Evolutionary conservation across 2,888 invertebrate genomes (phyloP).

Genomic region (Atrina japonica): DNA sequence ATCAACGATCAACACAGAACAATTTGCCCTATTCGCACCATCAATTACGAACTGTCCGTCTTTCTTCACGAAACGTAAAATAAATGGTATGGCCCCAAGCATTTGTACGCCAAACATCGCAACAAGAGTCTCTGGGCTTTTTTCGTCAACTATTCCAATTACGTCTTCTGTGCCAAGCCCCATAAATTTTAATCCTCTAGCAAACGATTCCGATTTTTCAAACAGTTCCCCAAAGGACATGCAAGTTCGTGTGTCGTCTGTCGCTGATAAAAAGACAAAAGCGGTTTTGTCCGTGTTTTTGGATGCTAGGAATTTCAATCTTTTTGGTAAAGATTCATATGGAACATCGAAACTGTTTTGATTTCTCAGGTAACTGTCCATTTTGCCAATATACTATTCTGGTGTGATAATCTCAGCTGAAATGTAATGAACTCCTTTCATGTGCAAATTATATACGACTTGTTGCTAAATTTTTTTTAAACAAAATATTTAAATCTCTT

Average conservation of each 20-base stretch:
- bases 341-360: neutral
- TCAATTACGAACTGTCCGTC: slow-evolving; percentile 9
- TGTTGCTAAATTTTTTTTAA: too few relatives aligned
- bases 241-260: neutral
- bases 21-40: neutral
- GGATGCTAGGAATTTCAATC: neutral
- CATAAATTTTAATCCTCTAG: neutral
- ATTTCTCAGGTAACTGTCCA: too few relatives aligned
- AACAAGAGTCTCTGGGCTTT: slow-evolving; percentile 4
- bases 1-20: too few relatives aligned
- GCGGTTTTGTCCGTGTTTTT: slow-evolving; percentile 11
- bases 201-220: neutral
- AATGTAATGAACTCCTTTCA: too few relatives aligned
- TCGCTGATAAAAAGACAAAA: slow-evolving; percentile 4
- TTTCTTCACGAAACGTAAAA: slow-evolving; percentile 7
- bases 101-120: slow-evolving; percentile 14
- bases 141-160: neutral
- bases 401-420: too few relatives aligned
- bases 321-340: slow-evolving; percentile 15
- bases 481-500: too few relatives aligned
- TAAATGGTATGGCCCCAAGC: slow-evolving; percentile 12
- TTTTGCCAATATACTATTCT: too few relatives aligned
- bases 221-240: slow-evolving; percentile 12
- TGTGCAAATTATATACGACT: too few relatives aligned
- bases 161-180: neutral